Conservation (phyloP, 2,113 vertebrate species). For the Elephas maximus region DNA sequence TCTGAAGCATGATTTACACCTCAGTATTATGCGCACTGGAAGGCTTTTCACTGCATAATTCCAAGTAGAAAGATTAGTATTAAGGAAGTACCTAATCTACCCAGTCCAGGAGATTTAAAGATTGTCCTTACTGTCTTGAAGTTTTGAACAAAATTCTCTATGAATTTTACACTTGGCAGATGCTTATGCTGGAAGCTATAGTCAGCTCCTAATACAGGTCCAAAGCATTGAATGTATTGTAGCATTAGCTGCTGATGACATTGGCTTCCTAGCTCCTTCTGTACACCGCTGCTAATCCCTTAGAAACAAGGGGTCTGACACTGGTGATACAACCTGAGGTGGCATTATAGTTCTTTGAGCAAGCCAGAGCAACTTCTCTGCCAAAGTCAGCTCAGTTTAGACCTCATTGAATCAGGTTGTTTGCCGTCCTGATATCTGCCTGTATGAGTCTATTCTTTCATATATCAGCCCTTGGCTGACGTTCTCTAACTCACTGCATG, state of each 20-base stretch:
- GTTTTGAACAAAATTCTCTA: constrained; percentile 1
- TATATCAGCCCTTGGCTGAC: constrained; percentile 51
- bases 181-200: constrained; percentile 13
- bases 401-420: constrained; percentile 1
- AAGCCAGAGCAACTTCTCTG: constrained; percentile 74
- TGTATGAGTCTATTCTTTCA: constrained; percentile 6
- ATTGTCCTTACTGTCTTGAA: constrained; percentile 40
- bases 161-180: constrained; percentile 45
- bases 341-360: constrained; percentile 52
- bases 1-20: neutral
- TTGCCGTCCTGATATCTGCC: neutral
- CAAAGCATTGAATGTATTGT: constrained; percentile 24
- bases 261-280: constrained; percentile 11
- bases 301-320: constrained; percentile 47
- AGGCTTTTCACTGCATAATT: neutral
- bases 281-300: constrained; percentile 42
- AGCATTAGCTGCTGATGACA: constrained; percentile 44
- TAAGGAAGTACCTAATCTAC: constrained; percentile 47
- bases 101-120: constrained; percentile 18
- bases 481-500: constrained; percentile 65
- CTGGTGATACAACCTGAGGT: constrained; percentile 47
- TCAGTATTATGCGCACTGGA: neutral
- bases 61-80: constrained; percentile 36
- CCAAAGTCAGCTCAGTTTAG: constrained; percentile 68
- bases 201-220: constrained; percentile 45